Conservation (phyloP, 2,797 vertebrate genomes). For the Cyprinodon diabolis region DNA sequence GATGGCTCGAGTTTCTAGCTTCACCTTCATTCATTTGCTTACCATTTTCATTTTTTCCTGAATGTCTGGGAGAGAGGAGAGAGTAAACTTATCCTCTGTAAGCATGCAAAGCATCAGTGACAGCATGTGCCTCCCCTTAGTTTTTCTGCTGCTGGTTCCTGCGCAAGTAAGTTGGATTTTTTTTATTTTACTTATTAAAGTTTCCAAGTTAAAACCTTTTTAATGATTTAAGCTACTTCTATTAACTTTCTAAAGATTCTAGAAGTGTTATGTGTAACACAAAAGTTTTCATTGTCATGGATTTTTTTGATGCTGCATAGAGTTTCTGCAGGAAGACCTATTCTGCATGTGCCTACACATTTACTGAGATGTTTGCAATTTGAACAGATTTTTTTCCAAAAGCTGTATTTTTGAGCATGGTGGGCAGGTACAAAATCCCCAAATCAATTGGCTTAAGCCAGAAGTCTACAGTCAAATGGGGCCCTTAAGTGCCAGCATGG, state of each 20-base stretch:
- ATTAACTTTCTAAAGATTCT: neutral
- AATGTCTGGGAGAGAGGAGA: neutral
- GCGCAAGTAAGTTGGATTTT: conserved; percentile 59
- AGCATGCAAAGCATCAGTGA: conserved; percentile 44
- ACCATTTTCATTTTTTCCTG: neutral
- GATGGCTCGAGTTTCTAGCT: conserved; percentile 7
- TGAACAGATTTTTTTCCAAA: neutral
- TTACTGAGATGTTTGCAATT: neutral
- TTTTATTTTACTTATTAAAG: neutral
- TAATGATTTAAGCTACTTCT: neutral
- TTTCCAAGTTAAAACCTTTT: neutral
- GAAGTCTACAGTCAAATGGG: neutral
- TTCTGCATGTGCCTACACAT: neutral
- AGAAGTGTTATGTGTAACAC: neutral
- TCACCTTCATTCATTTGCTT: neutral
- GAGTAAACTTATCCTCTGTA: neutral
- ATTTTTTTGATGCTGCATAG: neutral
- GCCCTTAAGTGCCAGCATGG: neutral
- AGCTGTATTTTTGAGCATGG: neutral
- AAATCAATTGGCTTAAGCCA: no score
- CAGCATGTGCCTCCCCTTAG: conserved; percentile 33
- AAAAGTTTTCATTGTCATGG: neutral
- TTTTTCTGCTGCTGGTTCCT: conserved; percentile 50
- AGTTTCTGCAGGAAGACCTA: neutral
- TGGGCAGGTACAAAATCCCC: neutral